Conservation (phyloP, 2,797 vertebrate genomes). For the Gobio occitaniae region DNA sequence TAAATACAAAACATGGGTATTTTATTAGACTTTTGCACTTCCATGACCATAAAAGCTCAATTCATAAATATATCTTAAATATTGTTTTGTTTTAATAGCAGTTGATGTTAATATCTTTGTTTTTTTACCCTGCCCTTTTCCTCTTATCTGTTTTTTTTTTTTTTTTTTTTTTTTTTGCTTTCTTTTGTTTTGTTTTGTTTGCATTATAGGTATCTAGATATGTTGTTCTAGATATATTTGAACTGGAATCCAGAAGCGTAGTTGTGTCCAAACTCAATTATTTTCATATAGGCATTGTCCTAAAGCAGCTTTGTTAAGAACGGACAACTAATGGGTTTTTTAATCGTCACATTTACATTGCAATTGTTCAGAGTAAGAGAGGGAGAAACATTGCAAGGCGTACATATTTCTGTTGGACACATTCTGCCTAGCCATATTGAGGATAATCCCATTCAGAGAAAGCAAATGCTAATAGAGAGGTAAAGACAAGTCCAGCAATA, state of each 20-base stretch:
- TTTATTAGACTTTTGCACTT: constrained; percentile 18
- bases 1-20: neutral
- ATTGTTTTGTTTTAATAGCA: neutral
- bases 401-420: constrained; percentile 3
- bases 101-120: neutral
- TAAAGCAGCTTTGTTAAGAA: neutral
- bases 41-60: constrained; percentile 2
- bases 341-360: neutral
- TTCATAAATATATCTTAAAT: neutral
- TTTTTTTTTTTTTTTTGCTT: neutral
- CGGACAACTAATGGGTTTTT: neutral
- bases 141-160: neutral
- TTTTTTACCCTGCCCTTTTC: neutral
- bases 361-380: constrained; percentile 17
- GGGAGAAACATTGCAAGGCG: neutral
- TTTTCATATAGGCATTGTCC: neutral
- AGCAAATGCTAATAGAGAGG: neutral
- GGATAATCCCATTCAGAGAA: constrained; percentile 2
- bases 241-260: neutral
- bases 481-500: constrained; percentile 8
- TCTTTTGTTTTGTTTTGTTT: neutral
- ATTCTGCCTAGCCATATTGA: neutral
- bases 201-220: neutral
- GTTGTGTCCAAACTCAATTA: constrained; percentile 1
- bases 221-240: neutral